Conservation (phyloP, 2,113 vertebrate genomes). For the Otolemur garnettii region DNA sequence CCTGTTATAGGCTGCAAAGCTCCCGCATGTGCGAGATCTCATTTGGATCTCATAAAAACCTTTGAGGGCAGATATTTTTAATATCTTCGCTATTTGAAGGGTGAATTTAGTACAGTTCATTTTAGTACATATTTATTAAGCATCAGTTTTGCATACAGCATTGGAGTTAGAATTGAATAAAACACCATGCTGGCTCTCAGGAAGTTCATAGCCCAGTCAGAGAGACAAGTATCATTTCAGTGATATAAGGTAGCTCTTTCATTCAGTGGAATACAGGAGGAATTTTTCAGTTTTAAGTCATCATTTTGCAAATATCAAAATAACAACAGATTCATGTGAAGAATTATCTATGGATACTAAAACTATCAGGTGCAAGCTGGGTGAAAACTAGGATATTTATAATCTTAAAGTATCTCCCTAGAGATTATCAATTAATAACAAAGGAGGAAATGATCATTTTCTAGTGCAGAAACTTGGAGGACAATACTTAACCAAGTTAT, state of each 20-base stretch:
- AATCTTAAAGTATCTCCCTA: neutral
- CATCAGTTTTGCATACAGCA: neutral
- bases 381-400: neutral
- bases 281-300: slow-evolving; percentile 35
- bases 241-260: neutral
- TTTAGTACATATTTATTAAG: neutral
- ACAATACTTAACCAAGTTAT: slow-evolving; percentile 1
- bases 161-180: slow-evolving; percentile 12
- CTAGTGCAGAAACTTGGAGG: neutral
- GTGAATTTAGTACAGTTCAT: slow-evolving; percentile 13
- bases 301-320: slow-evolving; percentile 51
- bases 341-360: slow-evolving; percentile 39
- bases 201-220: neutral
- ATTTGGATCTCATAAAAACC: slow-evolving; percentile 15
- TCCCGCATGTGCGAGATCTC: neutral
- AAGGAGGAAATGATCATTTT: slow-evolving; percentile 7
- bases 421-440: slow-evolving; percentile 3
- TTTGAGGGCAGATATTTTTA: slow-evolving; percentile 4
- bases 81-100: neutral
- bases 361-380: slow-evolving; percentile 4
- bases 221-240: neutral
- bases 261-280: neutral
- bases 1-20: neutral
- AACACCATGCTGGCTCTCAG: neutral
- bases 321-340: slow-evolving; percentile 4